phyloP scores from a whole-genome alignment of 2,113 vertebrate species.

The Podarcis raffonei region DNA sequence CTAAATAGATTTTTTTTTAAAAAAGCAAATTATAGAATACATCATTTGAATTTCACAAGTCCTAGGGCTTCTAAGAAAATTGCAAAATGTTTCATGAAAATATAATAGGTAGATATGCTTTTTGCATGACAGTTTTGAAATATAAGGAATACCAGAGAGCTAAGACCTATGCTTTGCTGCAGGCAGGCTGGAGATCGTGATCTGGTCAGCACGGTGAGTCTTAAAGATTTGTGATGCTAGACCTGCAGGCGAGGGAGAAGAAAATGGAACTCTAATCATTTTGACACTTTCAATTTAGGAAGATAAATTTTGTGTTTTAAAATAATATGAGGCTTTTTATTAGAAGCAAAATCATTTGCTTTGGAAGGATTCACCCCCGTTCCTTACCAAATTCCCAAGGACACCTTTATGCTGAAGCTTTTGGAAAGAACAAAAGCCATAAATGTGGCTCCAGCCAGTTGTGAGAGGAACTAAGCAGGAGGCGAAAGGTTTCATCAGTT shows the following conservation, averaged over 20 bases:
- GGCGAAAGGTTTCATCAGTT: not conserved
- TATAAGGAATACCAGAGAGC: constrained; percentile 23
- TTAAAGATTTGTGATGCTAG: not conserved
- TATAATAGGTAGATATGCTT: not conserved
- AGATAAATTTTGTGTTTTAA: not conserved
- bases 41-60: not conserved
- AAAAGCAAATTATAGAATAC: not conserved
- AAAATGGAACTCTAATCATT: not conserved
- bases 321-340: not conserved
- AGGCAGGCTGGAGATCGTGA: not conserved
- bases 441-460: not conserved
- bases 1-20: not conserved
- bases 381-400: no score
- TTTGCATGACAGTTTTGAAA: constrained; percentile 1
- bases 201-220: constrained; percentile 10
- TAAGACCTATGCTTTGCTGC: constrained; percentile 31
- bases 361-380: not conserved
- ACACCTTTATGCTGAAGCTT: not conserved
- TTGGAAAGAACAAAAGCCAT: not conserved
- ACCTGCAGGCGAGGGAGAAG: not conserved
- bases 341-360: not conserved
- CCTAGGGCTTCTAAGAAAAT: not conserved
- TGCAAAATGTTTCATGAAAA: not conserved
- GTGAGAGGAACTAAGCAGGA: not conserved
- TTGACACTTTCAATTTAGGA: not conserved